A percentile compares a stretch with the other conserved stretches of the same genome.
Evolutionary conservation across 1,140 invertebrate species (phyloP).

Genomic region (Periplaneta americana): DNA sequence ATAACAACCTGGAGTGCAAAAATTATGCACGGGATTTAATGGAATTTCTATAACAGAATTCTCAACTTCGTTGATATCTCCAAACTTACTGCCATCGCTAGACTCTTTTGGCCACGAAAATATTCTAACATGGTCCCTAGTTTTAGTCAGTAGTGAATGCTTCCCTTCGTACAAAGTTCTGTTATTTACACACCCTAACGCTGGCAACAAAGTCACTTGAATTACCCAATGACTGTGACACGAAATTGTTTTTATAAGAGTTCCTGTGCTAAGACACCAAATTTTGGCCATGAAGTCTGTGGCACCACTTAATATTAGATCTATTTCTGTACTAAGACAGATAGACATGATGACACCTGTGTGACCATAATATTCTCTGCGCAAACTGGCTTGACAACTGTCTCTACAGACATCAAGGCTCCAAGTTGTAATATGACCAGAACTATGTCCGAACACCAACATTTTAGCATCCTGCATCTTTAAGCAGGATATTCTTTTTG

Average conservation of each 20-base stretch:
- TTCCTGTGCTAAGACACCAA: neutral
- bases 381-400: too few relatives aligned
- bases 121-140: neutral
- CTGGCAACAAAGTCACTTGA: neutral
- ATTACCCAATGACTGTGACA: neutral
- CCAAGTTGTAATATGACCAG: neutral
- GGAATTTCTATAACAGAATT: neutral
- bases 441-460: neutral
- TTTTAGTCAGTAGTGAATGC: conserved; percentile 2
- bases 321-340: neutral
- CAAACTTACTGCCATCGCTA: neutral
- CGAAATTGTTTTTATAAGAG: neutral
- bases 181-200: neutral
- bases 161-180: neutral
- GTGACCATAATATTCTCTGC: neutral
- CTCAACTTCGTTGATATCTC: neutral
- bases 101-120: neutral
- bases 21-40: neutral
- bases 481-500: neutral
- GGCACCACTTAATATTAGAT: neutral
- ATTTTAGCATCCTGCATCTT: neutral
- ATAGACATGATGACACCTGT: conserved; percentile 1
- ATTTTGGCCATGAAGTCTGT: neutral
- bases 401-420: neutral
- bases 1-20: neutral